Evolutionary conservation across 1,140 invertebrate genomes (phyloP).

Genomic region (Neelides sp.): DNA sequence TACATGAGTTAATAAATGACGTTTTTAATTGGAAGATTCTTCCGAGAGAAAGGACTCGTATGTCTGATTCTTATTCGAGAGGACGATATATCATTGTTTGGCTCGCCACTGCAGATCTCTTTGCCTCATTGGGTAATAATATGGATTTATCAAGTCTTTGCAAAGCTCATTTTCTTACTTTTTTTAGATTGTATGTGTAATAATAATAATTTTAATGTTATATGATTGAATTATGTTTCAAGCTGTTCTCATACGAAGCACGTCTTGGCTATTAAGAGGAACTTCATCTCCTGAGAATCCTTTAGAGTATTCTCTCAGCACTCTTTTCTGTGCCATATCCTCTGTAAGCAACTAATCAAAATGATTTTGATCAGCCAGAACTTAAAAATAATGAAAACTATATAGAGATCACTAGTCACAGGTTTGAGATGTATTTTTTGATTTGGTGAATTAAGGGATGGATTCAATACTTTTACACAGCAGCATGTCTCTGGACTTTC

Average conservation of each 20-base stretch:
- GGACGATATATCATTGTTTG: constrained; percentile 59
- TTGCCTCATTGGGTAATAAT: constrained; percentile 53
- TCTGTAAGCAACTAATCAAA: constrained; percentile 46
- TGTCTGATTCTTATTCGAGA: constrained; percentile 44
- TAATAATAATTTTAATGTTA: constrained; percentile 5
- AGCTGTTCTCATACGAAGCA: constrained; percentile 59
- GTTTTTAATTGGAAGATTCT: constrained; percentile 37
- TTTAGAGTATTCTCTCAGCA: constrained; percentile 47
- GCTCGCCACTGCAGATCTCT: constrained; percentile 60
- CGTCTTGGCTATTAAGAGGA: constrained; percentile 53
- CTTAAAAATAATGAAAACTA: too few relatives aligned
- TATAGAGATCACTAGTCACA: too few relatives aligned
- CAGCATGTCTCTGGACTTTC: constrained; percentile 70
- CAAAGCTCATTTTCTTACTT: neutral
- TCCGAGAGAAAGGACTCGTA: constrained; percentile 39
- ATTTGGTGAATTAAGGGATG: constrained; percentile 48
- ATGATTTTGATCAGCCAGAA: too few relatives aligned
- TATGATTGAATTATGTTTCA: constrained; percentile 19
- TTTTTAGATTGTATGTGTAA: neutral
- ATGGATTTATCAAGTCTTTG: constrained; percentile 5
- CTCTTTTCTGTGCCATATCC: constrained; percentile 55
- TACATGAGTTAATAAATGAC: constrained; percentile 1
- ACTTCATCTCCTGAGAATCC: constrained; percentile 41
- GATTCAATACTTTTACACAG: constrained; percentile 72
- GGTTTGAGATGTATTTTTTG: too few relatives aligned